Percentiles rank a stretch among this genome's conserved stretches.
phyloP scores from a whole-genome alignment of 2,888 invertebrate genomes.

The Deilephila porcellus region DNA sequence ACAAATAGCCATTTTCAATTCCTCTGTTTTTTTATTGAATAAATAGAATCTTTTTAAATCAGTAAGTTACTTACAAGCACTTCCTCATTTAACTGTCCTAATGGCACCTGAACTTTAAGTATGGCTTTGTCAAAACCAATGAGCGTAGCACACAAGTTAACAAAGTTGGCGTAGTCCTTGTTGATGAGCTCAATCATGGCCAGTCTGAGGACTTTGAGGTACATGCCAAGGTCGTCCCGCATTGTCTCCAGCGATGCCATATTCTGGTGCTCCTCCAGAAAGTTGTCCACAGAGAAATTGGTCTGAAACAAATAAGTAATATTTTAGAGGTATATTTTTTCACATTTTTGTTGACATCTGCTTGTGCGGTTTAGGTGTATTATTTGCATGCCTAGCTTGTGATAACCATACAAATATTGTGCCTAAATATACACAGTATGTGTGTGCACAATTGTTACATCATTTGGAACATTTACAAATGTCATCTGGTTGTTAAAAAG shows the following conservation, averaged over 20 bases:
- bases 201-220: conserved; percentile 94
- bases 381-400: too few species aligned
- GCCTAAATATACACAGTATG: too few species aligned
- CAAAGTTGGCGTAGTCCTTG: conserved; percentile 99
- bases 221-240: conserved; percentile 95
- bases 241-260: conserved; percentile 91
- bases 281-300: conserved; percentile 96
- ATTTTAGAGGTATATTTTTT: too few species aligned
- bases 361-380: too few species aligned
- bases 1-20: too few species aligned
- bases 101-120: conserved; percentile 90
- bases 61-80: conserved; percentile 86
- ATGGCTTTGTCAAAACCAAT: conserved; percentile 96
- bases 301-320: conserved; percentile 83
- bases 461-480: too few species aligned
- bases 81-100: conserved; percentile 93
- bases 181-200: conserved; percentile 99
- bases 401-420: too few species aligned
- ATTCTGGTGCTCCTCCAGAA: conserved; percentile 91
- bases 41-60: too few species aligned
- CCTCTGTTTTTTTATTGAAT: too few species aligned
- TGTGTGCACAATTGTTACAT: too few species aligned
- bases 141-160: conserved; percentile 97
- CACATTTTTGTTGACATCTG: too few species aligned
- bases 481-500: too few species aligned